Base-by-base conservation (phyloP, 2,888 invertebrate species). In the Dicycla oo region DNA sequence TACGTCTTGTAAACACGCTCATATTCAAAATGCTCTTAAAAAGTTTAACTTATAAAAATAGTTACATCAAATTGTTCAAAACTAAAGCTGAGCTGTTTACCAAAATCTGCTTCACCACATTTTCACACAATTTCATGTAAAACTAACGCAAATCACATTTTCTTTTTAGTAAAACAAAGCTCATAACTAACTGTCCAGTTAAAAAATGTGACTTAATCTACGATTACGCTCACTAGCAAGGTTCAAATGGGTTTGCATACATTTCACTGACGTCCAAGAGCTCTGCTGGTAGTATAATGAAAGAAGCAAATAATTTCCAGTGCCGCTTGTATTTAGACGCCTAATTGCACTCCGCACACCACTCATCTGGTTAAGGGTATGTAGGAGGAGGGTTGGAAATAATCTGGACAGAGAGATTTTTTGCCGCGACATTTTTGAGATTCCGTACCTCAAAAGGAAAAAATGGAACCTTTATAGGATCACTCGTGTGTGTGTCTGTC, bases 311-410 rank as follows among this genome's bases (percentile, higher is more conserved):
- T 87, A 86, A 87, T 83, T 86, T 78, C 60, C 79, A 80, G 80
- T 72, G 81, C 85, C 26, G 81, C 79, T 76, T 85, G 88, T 88
- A 88, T 88, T 91, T 87, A 88, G 87, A 87, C 83, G 84, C 84
- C 87, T 91, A 90, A 91, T 90, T 90, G 89, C 88, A 79, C 72
- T n/a, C 67, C 80, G 82, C 77, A 78, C 75, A 76, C 86, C 66
- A 79, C 76, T 75, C 81, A 81, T 83, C 82, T 68, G 45, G 80
- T 87, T 88, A 90, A 89, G 89, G 88, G 81, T 51, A 67, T 69
- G 73, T 20, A n/a, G n/a, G 2, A 3, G 11, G 3, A 30, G 2
- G 4, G 10, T 18, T 20, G 20, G 30, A 54, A 69, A 69, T 69
- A 73, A 54, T 49, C 15, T 18, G 6, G 3, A 0, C 4, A 10